Evolutionary conservation across 2,888 invertebrate species (phyloP), one percentile per base, ranked within the genome.

Genomic region (Trypoxylon attenuatum): DNA sequence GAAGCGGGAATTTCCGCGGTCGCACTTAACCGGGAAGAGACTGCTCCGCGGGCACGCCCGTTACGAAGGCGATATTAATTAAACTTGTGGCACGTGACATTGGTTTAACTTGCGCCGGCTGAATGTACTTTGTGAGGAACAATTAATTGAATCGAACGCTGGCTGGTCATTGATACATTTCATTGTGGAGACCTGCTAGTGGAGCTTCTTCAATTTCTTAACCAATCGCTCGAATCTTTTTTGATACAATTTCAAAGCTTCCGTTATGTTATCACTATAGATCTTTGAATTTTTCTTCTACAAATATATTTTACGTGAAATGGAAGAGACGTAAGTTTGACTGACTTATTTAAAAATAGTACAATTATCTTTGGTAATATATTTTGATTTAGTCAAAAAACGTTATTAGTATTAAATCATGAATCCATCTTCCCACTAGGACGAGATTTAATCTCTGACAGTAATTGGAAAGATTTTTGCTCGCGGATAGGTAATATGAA

Each of bases 71-170:
- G 65, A 50, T 46, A 27, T 57, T 64, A 53, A 64, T 66, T 56
- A 66, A 66, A 61, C 49, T 23, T 8, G 2, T 10, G 13, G 39
- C 43, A n/a, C n/a, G n/a, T 18, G 18, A 55, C 66, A 53, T 46
- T 41, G 39, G 18, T 22, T 29, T 41, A 19, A 47, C 43, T 55
- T 39, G 22, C 21, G 13, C 19, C 19, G 8, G 29, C 18, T 8
- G 16, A 19, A 23, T 42, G 50, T 33, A 45, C 41, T 47, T 43
- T 22, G 42, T 55, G 6, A 42, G 19, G 25, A 6, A 16, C 46
- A 23, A 50, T 69, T 64, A 64, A 70, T 70, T 63, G 64, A 69
- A 69, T 64, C 60, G 39, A 1, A 2, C 18, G 54, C 56, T 56
- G 15, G 6, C 60, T 63, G 15, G 54, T 64, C 50, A 38, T 10